Conservation (phyloP, 2,113 vertebrate genomes). For the Choloepus hoffmanni region DNA sequence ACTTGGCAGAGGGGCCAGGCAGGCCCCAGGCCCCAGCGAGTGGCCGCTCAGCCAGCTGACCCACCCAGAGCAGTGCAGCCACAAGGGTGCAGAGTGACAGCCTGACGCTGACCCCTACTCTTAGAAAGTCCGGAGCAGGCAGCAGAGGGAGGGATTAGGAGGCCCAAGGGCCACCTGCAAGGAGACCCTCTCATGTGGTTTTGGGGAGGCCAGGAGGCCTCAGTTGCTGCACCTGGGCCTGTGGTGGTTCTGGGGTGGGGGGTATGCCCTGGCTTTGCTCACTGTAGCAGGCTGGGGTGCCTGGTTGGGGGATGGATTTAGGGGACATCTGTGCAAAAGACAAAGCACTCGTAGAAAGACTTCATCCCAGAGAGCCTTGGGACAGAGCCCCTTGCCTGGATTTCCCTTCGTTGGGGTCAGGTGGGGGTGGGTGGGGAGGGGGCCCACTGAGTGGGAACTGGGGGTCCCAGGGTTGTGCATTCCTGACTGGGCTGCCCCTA, state of each 20-base stretch:
- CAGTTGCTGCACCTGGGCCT: rapidly evolving
- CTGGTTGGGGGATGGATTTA: too few species aligned
- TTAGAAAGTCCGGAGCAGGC: not conserved
- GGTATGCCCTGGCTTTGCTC: not conserved
- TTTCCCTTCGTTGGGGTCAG: not conserved
- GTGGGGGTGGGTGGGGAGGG: too few species aligned
- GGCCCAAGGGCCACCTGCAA: not conserved
- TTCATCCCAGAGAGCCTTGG: not conserved
- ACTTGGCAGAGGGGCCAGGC: too few species aligned
- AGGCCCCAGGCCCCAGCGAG: too few species aligned
- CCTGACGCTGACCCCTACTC: not conserved
- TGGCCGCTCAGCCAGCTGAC: not conserved
- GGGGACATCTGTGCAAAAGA: not conserved
- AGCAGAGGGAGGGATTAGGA: too few species aligned
- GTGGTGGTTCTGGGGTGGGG: not conserved
- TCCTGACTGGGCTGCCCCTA: rapidly evolving
- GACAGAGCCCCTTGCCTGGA: not conserved
- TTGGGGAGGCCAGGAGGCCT: not conserved
- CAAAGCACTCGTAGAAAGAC: rapidly evolving
- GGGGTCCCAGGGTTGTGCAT: not conserved
- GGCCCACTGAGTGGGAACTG: not conserved
- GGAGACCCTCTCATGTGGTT: not conserved
- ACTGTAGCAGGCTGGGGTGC: rapidly evolving
- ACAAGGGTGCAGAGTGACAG: too few species aligned
- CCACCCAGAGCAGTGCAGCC: not conserved